Evolutionary conservation across 92 coral and sea anemone species (phyloP), one percentile per base, ranked within the genome.

Genomic region (Micromussa lordhowensis): DNA sequence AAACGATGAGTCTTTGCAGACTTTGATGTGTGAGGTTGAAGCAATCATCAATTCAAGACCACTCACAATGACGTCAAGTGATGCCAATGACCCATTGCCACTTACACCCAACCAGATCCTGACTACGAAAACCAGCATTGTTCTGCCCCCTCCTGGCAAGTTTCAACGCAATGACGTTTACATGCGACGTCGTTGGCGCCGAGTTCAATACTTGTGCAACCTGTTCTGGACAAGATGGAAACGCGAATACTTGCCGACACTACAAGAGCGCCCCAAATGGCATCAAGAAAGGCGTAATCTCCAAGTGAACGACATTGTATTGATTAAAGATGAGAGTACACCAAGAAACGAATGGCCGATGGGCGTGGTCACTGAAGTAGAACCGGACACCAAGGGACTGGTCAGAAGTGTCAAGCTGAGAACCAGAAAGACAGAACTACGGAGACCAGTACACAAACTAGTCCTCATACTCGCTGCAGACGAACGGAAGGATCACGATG

Each of bases 191-290:
- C 80, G 77, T 18, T 93, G 95, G 95, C 54, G 93, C 18, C 55
- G 90, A 4, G 81, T 68, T 2, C 93, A 90, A 77, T 86, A 90
- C 38, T 12, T 90, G 1, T 79, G 75, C 1, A 84, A 90, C 32
- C 85, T 73, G 40, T 90, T 93, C 44, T 93, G 91, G 95, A 79
- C 71, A 10, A 88, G 87, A 69, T 86, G 87, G 91, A 82, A 87
- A 54, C 86, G 83, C 16, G 93, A 93, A 58, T 90, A 91, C 57
- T 58, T 86, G 40, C 70, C 30, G 14, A 66, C 26, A 28, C 53
- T 91, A 15, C 94, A 91, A 68, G 35, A 75, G 51, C 44, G 94
- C 10, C 44, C 15, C 53, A 91, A 91, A 48, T 91, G 94, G 94
- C 53, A 79, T 0, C 53, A 82, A 1, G 72, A 70, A 8, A 22